Percentiles rank a stretch among this genome's conserved stretches.
Conservation (phyloP, 2,797 vertebrate genomes). For the Hydrolagus colliei region DNA sequence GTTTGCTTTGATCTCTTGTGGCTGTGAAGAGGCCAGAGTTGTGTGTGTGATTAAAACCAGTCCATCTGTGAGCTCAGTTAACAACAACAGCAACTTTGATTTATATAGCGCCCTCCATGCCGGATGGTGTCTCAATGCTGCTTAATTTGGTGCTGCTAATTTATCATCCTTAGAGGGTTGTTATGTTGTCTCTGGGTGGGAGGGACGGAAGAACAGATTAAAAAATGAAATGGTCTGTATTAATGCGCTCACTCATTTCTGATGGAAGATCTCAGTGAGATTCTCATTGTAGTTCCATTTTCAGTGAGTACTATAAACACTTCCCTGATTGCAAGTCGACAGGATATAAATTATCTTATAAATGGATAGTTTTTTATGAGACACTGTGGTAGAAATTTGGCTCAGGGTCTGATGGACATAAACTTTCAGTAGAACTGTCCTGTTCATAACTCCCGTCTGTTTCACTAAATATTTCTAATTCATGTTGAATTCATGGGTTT, state of each 20-base stretch:
- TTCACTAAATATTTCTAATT: too few species aligned
- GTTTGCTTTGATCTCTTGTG: constrained; percentile 4
- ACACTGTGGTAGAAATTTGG: neutral
- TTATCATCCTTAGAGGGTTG: neutral
- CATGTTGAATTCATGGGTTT: too few species aligned
- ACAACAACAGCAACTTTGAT: neutral
- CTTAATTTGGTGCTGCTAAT: neutral
- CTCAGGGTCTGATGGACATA: neutral
- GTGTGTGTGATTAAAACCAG: constrained; percentile 2
- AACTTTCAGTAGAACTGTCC: neutral
- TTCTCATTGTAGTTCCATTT: neutral
- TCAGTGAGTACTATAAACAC: neutral
- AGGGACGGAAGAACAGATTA: neutral
- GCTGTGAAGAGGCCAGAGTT: neutral
- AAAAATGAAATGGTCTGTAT: neutral
- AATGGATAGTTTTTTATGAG: neutral
- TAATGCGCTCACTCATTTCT: neutral
- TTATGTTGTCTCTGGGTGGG: neutral
- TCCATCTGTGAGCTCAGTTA: neutral
- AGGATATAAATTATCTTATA: neutral
- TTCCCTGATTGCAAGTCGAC: neutral
- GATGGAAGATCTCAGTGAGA: constrained; percentile 5
- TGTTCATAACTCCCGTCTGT: too few species aligned
- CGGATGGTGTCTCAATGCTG: too few species aligned
- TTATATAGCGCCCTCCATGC: too few species aligned